Percentiles rank a stretch among this genome's conserved stretches.
Evolutionary conservation across 2,797 vertebrate species (phyloP).

Genomic region (Hydrocynus forskahlii): DNA sequence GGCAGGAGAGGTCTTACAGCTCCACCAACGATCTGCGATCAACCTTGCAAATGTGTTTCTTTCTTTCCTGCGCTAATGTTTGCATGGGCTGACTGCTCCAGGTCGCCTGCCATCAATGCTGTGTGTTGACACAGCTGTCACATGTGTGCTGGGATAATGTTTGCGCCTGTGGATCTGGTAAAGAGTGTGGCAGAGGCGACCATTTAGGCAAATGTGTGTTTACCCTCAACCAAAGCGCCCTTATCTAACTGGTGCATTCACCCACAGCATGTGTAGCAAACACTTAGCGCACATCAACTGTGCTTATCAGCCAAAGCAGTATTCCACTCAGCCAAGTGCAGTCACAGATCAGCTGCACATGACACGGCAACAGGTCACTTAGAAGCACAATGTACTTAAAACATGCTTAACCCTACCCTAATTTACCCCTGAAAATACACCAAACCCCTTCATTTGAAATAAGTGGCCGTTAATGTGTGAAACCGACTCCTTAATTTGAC

Average conservation of each 20-base stretch:
- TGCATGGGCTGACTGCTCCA: neutral
- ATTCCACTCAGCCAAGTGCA: neutral
- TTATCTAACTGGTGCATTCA: conserved; percentile 1
- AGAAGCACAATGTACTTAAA: no score
- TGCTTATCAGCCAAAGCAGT: neutral
- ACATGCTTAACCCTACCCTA: no score
- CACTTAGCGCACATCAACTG: neutral
- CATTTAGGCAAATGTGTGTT: conserved; percentile 5
- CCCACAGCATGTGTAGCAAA: conserved; percentile 1
- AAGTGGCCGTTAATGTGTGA: no score
- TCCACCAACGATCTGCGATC: neutral
- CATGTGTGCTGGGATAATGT: conserved; percentile 2
- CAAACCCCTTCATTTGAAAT: no score
- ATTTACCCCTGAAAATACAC: no score
- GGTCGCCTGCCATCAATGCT: neutral
- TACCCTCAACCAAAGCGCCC: neutral
- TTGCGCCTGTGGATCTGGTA: conserved; percentile 16
- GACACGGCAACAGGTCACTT: neutral
- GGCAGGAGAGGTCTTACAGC: neutral
- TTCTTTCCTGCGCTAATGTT: neutral
- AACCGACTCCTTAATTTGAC: no score
- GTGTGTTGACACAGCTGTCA: conserved; percentile 33
- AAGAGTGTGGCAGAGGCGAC: neutral
- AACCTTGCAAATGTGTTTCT: conserved; percentile 18
- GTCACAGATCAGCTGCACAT: neutral